phyloP scores from a whole-genome alignment of 23 tunicate species.

The Aplidium turbinatum region DNA sequence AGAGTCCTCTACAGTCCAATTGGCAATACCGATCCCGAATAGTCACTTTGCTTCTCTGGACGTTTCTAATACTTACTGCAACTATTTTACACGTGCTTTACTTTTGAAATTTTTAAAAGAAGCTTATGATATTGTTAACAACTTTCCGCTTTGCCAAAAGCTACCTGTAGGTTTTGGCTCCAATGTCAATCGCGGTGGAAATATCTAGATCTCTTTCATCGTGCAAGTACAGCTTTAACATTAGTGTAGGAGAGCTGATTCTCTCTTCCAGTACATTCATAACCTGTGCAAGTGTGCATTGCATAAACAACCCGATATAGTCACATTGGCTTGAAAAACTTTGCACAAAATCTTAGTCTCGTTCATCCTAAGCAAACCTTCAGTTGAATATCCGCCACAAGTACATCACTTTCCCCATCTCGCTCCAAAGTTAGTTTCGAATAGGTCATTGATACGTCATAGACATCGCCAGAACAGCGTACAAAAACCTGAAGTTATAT shows the following conservation, averaged over 20 bases:
- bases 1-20: too few species aligned
- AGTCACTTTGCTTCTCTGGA: too few species aligned
- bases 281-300: too few species aligned
- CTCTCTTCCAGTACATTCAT: not conserved
- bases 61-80: too few species aligned
- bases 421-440: not conserved
- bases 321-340: too few species aligned
- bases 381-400: not conserved
- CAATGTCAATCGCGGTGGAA: slow-evolving; percentile 1
- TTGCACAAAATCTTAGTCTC: too few species aligned
- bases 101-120: too few species aligned
- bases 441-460: not conserved
- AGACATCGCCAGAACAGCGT: slow-evolving; percentile 18
- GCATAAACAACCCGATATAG: too few species aligned
- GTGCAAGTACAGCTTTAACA: slow-evolving; percentile 3
- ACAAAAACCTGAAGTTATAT: slow-evolving; percentile 4
- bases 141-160: too few species aligned
- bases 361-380: slow-evolving; percentile 19
- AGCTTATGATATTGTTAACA: too few species aligned
- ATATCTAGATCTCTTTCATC: slow-evolving; percentile 1
- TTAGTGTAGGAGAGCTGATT: not conserved
- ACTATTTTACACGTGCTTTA: too few species aligned
- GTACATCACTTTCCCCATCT: not conserved
- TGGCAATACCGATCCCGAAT: too few species aligned
- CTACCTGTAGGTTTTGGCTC: not conserved